A percentile compares a stretch with the other conserved stretches of the same genome.
Conservation (phyloP, 2,797 vertebrate genomes). For the Gallinago solitaria region DNA sequence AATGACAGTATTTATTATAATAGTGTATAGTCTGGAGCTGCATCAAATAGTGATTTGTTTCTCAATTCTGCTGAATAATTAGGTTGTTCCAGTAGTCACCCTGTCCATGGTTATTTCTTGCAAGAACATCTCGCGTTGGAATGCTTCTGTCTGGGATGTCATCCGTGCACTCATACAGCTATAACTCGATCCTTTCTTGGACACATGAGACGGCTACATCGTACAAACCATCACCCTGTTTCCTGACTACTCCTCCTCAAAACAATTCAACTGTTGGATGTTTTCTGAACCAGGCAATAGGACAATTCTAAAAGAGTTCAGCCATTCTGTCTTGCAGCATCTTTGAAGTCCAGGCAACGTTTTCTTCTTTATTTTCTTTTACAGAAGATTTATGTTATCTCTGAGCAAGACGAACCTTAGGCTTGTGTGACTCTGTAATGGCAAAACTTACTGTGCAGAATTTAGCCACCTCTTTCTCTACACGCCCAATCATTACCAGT, state of each 20-base stretch:
- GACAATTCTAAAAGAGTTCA: neutral
- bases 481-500: neutral
- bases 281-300: neutral
- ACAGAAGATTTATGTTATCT: neutral
- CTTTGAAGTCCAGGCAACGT: neutral
- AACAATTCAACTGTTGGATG: neutral
- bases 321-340: neutral
- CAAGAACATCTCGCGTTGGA: neutral
- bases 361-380: neutral
- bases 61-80: conserved; percentile 13
- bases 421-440: neutral
- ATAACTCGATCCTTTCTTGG: neutral
- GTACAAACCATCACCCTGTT: neutral
- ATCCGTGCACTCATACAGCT: neutral
- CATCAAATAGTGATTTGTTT: conserved; percentile 45
- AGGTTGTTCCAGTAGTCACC: neutral
- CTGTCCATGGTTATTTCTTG: neutral
- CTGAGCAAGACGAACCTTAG: neutral
- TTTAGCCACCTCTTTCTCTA: neutral
- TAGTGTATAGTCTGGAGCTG: conserved; percentile 7
- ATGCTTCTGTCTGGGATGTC: neutral
- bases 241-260: neutral
- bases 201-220: neutral
- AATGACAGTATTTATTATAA: conserved; percentile 56
- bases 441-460: neutral